Evolutionary conservation across 2,888 invertebrate species (phyloP), one percentile per base, ranked within the genome.

Genomic region (Crioceris asparagi): DNA sequence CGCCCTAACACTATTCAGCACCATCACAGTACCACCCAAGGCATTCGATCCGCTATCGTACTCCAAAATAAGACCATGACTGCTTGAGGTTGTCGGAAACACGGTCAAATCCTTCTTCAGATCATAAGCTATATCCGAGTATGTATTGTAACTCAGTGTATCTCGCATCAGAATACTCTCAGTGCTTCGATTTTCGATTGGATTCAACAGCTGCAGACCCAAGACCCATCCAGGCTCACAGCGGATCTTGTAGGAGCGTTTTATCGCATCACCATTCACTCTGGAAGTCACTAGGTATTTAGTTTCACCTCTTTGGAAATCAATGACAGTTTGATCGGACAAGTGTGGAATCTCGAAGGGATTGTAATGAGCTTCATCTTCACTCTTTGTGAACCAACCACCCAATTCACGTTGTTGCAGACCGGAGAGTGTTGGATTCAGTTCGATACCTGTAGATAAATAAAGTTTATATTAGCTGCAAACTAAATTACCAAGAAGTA

Each of bases 361-460:
- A 44, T 74, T 73, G 54, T 85, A 86, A 51, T 78, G 76, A 0
- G 76, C 73, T 53, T 83, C 83, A 44, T 81, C 81, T 19, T 81
- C 77, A 17, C 66, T 66, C 56, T 78, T 73, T 48, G 75, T 73
- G 53, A 92, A 87, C 93, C 94, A 94, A 4, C 92, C 27, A 14
- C 27, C 83, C 33, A 96, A 72, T 68, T 94, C 93, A 57, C 88
- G 71, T 62, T 93, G 94, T 55, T 90, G 83, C 2, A 78, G 63
- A 1, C 82, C 78, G 1, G 85, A 78, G 42, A 94, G 70, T 26
- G 83, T 83, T 0, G 96, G 91, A 64, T 97, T 84, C 57, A 96
- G 97, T 36, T 83, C 78, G 46, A 98, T 82, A 1, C 97, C 98
- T 10, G n/a, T n/a, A n/a, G n/a, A n/a, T n/a, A n/a, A n/a, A n/a